Evolutionary conservation across 2,888 invertebrate species (phyloP), one percentile per base, ranked within the genome.

Genomic region (Quadroppia sp.): DNA sequence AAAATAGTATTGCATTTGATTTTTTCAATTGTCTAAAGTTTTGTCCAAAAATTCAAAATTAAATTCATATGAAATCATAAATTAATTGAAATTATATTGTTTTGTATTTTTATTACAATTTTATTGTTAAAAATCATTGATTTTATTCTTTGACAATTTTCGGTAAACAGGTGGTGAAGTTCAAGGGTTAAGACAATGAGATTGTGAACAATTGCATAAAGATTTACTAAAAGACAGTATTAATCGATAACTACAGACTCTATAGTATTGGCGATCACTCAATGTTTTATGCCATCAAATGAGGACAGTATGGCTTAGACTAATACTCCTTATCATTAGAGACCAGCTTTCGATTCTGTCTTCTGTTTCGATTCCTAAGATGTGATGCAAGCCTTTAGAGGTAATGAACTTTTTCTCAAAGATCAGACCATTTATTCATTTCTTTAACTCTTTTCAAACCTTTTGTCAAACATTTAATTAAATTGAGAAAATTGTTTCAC

Each of bases 271-370:
- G 3, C 20, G 2, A 15, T 50, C 6, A 4, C n/a, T 3, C 3
- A n/a, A 6, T 56, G 28, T 28, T 59, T 9, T 30, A 11, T 59
- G 23, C 7, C 30, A 36, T 40, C 2, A n/a, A 64, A 36, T 64
- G 64, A 40, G 64, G 30, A 2, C 64, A 64, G 20, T 64, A 64
- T 64, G 64, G 64, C 20, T 64, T 64, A 64, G 20, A 64, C 64
- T n/a, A 36, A 59, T 59, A 6, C 25, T 6, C 30, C 59, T 30
- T 59, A 59, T 59, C 59, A 64, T 36, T 40, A 64, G 30, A 36
- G 64, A n/a, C 2, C 64, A 36, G 64, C 13, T 36, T n/a, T 36
- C 3, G 64, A 64, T 53, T 53, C 53, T 20, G 53, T n/a, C 56
- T 59, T n/a, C 50, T 13, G 59, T 11, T 2, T 40, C 20, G 64